Conservation (phyloP, 2,888 invertebrate species). For the Bedellia somnulentella region DNA sequence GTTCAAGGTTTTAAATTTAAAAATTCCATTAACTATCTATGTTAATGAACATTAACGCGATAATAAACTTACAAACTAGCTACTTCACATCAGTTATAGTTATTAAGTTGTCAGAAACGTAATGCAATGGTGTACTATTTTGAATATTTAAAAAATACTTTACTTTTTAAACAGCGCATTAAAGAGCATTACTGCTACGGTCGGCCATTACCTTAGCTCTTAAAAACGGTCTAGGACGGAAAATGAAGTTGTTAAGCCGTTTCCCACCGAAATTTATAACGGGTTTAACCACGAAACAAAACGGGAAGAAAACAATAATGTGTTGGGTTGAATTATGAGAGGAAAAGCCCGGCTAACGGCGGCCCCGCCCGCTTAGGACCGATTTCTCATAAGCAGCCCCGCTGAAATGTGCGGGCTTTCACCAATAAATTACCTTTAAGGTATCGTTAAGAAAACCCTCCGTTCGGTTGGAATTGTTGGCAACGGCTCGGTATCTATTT, state of each 20-base stretch:
- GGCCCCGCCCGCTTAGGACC: slow-evolving; percentile 26
- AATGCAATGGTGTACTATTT: too few relatives aligned
- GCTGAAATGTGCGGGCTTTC: slow-evolving; percentile 31
- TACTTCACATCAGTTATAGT: too few relatives aligned
- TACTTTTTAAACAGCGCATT: background rate
- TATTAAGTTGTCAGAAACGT: too few relatives aligned
- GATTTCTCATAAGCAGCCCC: slow-evolving; percentile 51
- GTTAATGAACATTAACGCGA: too few relatives aligned
- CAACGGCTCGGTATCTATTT: too few relatives aligned
- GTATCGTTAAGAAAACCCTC: too few relatives aligned
- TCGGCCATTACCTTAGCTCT: slow-evolving; percentile 2
- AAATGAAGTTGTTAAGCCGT: slow-evolving; percentile 22
- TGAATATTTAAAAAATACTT: too few relatives aligned
- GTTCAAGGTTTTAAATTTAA: too few relatives aligned
- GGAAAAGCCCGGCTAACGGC: slow-evolving; percentile 18
- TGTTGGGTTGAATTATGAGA: slow-evolving; percentile 53
- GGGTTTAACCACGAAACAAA: slow-evolving; percentile 37
- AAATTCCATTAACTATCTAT: too few relatives aligned
- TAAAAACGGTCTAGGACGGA: slow-evolving; percentile 11
- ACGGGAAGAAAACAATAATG: slow-evolving; percentile 50
- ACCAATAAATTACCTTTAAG: background rate
- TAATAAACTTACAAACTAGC: too few relatives aligned
- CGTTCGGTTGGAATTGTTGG: too few relatives aligned
- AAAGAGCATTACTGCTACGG: too few relatives aligned
- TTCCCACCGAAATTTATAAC: slow-evolving; percentile 34